These are phyloP conservation scores for Microctenopoma steveboyesi DNA, from an alignment of 2,797 vertebrate genomes.

Conservation along the genomic window DNA sequence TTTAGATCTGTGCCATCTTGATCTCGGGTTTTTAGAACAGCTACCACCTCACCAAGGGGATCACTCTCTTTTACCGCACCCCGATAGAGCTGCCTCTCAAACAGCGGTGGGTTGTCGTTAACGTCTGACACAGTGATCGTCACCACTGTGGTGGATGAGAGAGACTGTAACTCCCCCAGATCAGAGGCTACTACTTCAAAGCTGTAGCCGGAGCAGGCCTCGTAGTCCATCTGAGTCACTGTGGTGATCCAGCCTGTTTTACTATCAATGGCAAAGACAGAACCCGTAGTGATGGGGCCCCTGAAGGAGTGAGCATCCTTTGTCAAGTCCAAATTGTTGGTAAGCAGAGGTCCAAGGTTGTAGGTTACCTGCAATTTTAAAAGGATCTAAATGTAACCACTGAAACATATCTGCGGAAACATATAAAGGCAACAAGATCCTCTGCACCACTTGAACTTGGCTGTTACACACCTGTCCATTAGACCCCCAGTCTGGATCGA, in stretches of 20 bases:
- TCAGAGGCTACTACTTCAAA: slow-evolving; percentile 91
- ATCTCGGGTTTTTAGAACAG: slow-evolving; percentile 91
- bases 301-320: slow-evolving; percentile 18
- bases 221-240: slow-evolving; percentile 89
- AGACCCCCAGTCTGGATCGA: slow-evolving; percentile 92
- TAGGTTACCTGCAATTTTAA: slow-evolving; percentile 85
- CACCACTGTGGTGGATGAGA: slow-evolving; percentile 88
- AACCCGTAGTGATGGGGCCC: slow-evolving; percentile 29
- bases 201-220: slow-evolving; percentile 86
- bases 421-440: background rate
- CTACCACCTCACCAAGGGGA: slow-evolving; percentile 90
- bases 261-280: slow-evolving; percentile 89
- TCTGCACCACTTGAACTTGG: slow-evolving; percentile 22
- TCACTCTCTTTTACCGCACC: slow-evolving; percentile 94
- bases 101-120: slow-evolving; percentile 94
- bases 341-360: slow-evolving; percentile 82
- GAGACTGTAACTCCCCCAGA: slow-evolving; percentile 86
- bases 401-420: background rate
- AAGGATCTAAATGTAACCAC: background rate
- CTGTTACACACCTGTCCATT: slow-evolving; percentile 91
- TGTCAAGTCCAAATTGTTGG: slow-evolving; percentile 73
- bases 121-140: slow-evolving; percentile 91
- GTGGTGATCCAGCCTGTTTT: slow-evolving; percentile 98
- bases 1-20: slow-evolving; percentile 91
- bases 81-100: slow-evolving; percentile 92